Evolutionary conservation across 2,113 vertebrate genomes (phyloP).

Genomic region (Eretmochelys imbricata): DNA sequence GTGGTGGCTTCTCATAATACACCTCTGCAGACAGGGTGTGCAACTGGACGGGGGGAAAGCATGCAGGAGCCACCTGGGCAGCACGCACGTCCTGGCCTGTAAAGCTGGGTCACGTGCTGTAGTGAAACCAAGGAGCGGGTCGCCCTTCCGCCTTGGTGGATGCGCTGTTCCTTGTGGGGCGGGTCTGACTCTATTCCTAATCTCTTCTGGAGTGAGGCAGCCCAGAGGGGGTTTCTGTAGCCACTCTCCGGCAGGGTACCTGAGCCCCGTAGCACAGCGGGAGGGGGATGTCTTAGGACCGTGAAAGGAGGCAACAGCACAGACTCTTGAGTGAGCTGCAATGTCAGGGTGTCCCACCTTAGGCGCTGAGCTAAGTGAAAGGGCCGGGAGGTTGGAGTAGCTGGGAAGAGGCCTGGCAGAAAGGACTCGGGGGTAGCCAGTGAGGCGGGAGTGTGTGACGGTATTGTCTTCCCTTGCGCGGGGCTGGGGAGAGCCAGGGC

Average conservation of each 20-base stretch:
- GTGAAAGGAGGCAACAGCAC: neutral
- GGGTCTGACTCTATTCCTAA: no score
- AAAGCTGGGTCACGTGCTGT: no score
- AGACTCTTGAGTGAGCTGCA: neutral
- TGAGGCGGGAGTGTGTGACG: neutral
- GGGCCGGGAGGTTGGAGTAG: neutral
- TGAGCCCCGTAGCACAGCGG: rapidly evolving
- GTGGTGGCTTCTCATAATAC: neutral
- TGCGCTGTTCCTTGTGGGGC: neutral
- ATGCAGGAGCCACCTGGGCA: neutral
- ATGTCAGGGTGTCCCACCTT: neutral
- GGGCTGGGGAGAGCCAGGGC: neutral
- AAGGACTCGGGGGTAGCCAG: neutral
- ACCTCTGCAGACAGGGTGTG: no score
- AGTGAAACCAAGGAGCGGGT: neutral
- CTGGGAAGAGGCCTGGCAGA: neutral
- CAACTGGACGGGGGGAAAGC: neutral
- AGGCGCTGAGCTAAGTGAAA: no score
- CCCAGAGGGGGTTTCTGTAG: neutral
- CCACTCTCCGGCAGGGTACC: neutral
- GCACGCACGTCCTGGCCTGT: neutral
- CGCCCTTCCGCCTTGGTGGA: neutral
- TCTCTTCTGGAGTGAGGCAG: neutral
- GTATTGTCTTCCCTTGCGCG: neutral
- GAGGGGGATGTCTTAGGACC: neutral